These are phyloP conservation scores for Esox lucius DNA, from an alignment of 2,797 vertebrate species.

Conservation along the genomic window DNA sequence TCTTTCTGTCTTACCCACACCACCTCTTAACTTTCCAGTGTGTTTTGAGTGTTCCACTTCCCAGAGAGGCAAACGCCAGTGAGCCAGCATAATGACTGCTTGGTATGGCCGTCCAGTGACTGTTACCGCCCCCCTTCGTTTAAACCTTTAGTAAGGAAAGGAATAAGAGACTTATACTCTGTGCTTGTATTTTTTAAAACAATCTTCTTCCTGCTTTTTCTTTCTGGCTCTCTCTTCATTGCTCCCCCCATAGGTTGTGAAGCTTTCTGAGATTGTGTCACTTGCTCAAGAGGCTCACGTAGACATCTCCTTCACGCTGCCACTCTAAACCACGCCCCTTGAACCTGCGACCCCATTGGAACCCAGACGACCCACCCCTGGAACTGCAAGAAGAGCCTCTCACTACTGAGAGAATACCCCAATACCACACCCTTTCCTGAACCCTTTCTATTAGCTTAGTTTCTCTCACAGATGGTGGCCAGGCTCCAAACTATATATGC, in stretches of 20 bases:
- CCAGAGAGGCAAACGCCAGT: neutral
- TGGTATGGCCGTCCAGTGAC: neutral
- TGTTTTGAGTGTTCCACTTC: neutral
- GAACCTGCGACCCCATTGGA: conserved; percentile 7
- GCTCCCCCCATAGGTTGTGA: conserved; percentile 84
- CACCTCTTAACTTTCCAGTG: neutral
- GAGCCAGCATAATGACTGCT: neutral
- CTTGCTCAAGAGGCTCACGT: conserved; percentile 95
- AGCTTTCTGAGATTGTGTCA: conserved; percentile 94
- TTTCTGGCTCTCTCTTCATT: conserved; percentile 4
- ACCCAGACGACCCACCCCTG: neutral
- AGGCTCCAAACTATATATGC: conserved; percentile 22
- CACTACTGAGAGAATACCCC: conserved; percentile 34
- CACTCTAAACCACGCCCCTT: conserved; percentile 77
- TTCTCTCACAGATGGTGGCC: conserved; percentile 28
- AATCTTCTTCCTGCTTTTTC: neutral
- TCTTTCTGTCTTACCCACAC: neutral
- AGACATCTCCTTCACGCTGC: conserved; percentile 97
- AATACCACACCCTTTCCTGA: conserved; percentile 61
- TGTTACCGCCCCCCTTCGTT: neutral
- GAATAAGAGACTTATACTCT: neutral
- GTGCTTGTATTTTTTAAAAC: neutral
- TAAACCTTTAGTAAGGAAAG: neutral
- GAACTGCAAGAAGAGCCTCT: conserved; percentile 21
- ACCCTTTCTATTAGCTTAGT: conserved; percentile 7